Conservation (phyloP, 2,797 vertebrate species). For the Enteromius anoplus region DNA sequence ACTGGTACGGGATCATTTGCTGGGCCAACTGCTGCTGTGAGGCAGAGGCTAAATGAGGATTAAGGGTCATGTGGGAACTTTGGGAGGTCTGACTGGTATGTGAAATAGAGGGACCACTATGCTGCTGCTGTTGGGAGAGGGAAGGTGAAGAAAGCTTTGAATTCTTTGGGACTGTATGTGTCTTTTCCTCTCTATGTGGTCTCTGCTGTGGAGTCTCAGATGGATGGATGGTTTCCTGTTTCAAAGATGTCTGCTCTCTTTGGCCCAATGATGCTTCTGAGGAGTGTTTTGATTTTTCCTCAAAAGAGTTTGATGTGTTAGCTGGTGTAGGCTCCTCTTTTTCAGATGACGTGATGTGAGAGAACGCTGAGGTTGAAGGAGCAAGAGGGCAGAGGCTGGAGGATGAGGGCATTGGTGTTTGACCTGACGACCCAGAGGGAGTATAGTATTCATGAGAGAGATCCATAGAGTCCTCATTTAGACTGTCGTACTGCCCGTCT, state of each 20-base stretch:
- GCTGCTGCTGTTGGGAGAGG: slow-evolving; percentile 83
- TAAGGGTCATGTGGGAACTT: slow-evolving; percentile 89
- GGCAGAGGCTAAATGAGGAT: slow-evolving; percentile 87
- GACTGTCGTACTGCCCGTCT: slow-evolving; percentile 97
- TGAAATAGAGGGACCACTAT: slow-evolving; percentile 84
- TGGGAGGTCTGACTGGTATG: slow-evolving; percentile 91
- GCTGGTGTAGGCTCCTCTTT: slow-evolving; percentile 86
- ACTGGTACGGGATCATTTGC: slow-evolving; percentile 97
- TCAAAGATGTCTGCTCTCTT: slow-evolving; percentile 89
- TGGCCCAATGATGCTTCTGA: slow-evolving; percentile 84
- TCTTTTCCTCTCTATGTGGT: slow-evolving; percentile 86
- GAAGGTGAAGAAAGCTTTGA: slow-evolving; percentile 85
- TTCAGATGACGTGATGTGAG: slow-evolving; percentile 85
- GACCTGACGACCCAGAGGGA: slow-evolving; percentile 95
- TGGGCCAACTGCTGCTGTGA: slow-evolving; percentile 91
- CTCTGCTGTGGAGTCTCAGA: slow-evolving; percentile 83
- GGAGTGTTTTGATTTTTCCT: slow-evolving; percentile 94
- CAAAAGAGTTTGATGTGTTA: slow-evolving; percentile 79
- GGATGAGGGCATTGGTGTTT: slow-evolving; percentile 93
- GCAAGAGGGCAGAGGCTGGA: slow-evolving; percentile 88
- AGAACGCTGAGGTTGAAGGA: slow-evolving; percentile 82
- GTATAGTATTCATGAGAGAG: slow-evolving; percentile 90
- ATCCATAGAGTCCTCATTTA: slow-evolving; percentile 97
- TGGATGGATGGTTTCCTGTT: slow-evolving; percentile 86
- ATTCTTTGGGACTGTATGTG: slow-evolving; percentile 81